Base-by-base conservation (phyloP, 37 sponge, comb jelly and placozoan genomes). In the Crambe crambe region DNA sequence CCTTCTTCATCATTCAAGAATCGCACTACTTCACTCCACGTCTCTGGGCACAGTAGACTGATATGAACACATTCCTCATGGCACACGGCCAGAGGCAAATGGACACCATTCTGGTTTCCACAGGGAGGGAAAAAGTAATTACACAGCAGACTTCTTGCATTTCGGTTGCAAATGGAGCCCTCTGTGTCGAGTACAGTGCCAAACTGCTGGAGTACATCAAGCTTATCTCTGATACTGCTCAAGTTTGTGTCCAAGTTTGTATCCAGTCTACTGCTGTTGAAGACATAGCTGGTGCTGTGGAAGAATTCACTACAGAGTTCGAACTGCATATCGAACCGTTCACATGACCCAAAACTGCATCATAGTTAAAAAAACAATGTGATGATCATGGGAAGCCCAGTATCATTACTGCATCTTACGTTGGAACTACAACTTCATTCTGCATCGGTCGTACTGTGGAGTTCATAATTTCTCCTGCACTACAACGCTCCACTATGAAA, bases 81-180 rank as follows among this genome's bases (percentile, higher is more conserved):
- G 32, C 76, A 76, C 26, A 76, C 39, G 9, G 63, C 15, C 37
- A 22, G 17, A 2, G 76, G 76, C 20, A 31, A 40, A 37, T 76
- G 39, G 63, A 76, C 27, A 2, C 15, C 23, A 23, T 39, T 62
- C 1, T 61, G 23, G 2, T 17, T 39, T 36, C 76, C 76, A 76
- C 76, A 76, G 26, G 76, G 40, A 37, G 63, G 18, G 27, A 60
- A 61, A 42, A 61, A 61, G 42, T 76, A 40, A 26, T 76, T 26
- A 29, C 76, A 76, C 40, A 76, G 12, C 8, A 61, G 9, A 25
- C 41, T 76, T 39, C 21, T 8, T 1, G 37, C 26, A 10, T 36
- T 20, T 9, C 39, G 39, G 1, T 32, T 17, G 21, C 76, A 76
- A 2, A 27, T 20, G 22, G 63, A 1, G 27, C 35, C 35, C 3